Evolutionary conservation across 2,113 vertebrate genomes (phyloP).

Genomic region (Daboia siamensis): DNA sequence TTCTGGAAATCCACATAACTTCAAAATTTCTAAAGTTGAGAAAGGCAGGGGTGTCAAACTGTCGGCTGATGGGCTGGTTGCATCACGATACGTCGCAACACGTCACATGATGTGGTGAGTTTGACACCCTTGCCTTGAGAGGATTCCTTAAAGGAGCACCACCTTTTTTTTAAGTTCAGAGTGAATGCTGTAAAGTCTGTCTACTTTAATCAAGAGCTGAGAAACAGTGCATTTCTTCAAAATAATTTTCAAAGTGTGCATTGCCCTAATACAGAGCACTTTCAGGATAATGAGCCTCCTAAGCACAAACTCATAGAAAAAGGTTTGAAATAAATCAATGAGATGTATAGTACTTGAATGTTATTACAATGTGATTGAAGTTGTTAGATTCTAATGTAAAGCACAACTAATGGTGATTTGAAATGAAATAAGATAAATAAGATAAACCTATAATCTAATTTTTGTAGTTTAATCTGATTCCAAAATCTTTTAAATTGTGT

Average conservation of each 20-base stretch:
- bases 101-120: no score
- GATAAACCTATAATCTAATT: slow-evolving; percentile 13
- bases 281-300: background rate
- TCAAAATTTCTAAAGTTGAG: background rate
- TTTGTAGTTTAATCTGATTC: background rate
- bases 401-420: background rate
- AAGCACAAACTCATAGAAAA: background rate
- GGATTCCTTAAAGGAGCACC: background rate
- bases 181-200: background rate
- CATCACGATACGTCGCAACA: no score
- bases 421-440: background rate
- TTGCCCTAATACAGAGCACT: background rate
- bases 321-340: background rate
- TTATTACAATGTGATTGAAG: background rate
- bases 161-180: background rate
- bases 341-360: background rate
- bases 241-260: background rate
- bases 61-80: no score
- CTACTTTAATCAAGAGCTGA: background rate
- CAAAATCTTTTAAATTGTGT: background rate
- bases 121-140: background rate
- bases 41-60: no score
- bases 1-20: background rate
- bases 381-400: slow-evolving; percentile 20
- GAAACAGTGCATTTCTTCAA: background rate